Evolutionary conservation across 2,797 vertebrate genomes (phyloP).

Genomic region (Sciurus vulgaris): DNA sequence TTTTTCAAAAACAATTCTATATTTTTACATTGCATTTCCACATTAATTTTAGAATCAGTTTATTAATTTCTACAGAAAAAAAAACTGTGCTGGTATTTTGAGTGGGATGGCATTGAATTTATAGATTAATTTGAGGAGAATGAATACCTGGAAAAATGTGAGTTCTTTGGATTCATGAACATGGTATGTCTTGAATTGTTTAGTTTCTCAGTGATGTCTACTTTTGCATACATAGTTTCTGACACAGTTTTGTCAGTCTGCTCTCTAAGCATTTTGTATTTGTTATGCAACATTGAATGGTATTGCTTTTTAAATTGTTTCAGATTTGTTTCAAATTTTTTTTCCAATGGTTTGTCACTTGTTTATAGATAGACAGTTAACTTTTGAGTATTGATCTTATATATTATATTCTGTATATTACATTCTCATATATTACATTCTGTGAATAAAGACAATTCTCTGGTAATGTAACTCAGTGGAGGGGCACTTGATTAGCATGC

Average conservation of each 20-base stretch:
- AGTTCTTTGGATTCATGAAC: not conserved
- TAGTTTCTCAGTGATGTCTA: not conserved
- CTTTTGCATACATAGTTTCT: not conserved
- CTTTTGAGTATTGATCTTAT: not conserved
- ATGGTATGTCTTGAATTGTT: not conserved
- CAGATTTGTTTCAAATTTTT: not conserved
- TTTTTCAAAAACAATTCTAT: not conserved
- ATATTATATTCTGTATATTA: not conserved
- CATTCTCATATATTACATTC: not conserved
- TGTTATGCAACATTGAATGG: not conserved
- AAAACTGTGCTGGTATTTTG: not conserved
- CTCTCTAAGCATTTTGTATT: not conserved
- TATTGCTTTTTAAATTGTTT: not conserved
- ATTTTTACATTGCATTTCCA: not conserved
- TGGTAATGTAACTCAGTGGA: not conserved
- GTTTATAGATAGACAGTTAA: not conserved
- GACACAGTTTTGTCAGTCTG: not conserved
- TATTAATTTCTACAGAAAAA: not conserved
- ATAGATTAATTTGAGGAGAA: not conserved
- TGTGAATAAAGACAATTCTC: not conserved
- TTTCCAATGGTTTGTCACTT: conserved; percentile 18
- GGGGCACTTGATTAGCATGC: not conserved
- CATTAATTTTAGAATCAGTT: conserved; percentile 34
- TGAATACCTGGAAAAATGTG: not conserved
- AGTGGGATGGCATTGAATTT: not conserved